Conservation (phyloP, 2,113 vertebrate species). For the Suricata suricatta region DNA sequence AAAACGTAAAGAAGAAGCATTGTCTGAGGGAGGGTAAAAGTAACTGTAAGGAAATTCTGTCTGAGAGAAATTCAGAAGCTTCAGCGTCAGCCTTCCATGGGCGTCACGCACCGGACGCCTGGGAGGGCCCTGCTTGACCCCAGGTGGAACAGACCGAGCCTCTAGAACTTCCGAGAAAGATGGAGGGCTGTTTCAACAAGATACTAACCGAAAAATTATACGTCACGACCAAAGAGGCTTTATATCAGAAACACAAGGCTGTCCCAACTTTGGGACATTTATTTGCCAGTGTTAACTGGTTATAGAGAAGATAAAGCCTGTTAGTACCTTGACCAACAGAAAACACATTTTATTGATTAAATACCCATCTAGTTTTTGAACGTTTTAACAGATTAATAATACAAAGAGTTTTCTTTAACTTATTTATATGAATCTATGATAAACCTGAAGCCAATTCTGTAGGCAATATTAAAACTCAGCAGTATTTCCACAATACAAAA, state of each 20-base stretch:
- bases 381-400: background rate
- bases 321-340: background rate
- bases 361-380: background rate
- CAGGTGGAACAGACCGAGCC: background rate
- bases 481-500: background rate
- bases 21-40: no score
- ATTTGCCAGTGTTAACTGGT: background rate
- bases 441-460: no score
- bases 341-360: background rate
- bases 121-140: accelerated
- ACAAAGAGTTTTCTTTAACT: background rate
- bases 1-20: background rate
- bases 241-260: background rate
- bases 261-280: background rate
- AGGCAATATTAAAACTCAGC: background rate
- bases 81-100: accelerated
- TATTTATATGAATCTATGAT: background rate
- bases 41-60: accelerated
- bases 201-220: background rate
- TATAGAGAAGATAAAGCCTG: background rate
- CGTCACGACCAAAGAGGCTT: background rate
- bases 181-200: background rate
- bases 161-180: background rate
- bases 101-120: accelerated
- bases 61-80: background rate